These are phyloP conservation scores for Himalopsyche japonica DNA, from an alignment of 2,888 invertebrate genomes.

Conservation along the genomic window DNA sequence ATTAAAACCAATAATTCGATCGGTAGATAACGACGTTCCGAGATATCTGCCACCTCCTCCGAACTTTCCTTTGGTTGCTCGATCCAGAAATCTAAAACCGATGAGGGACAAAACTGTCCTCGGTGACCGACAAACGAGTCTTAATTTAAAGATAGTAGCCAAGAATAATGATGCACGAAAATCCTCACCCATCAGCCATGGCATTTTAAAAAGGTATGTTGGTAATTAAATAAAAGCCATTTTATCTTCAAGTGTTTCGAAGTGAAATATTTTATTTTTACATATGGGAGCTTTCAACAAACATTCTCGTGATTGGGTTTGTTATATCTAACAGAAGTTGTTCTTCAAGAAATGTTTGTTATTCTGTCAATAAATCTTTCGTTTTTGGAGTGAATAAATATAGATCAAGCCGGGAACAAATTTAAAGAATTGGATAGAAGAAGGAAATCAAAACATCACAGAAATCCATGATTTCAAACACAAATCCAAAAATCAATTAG, in stretches of 20 bases:
- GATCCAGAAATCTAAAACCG: constrained; percentile 43
- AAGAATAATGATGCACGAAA: constrained; percentile 49
- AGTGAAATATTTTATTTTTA: no score
- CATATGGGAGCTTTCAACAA: no score
- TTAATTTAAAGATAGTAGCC: constrained; percentile 54
- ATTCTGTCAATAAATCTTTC: no score
- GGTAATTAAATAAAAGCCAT: not conserved
- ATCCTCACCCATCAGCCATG: constrained; percentile 14
- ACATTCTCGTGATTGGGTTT: no score
- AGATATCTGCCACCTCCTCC: constrained; percentile 33
- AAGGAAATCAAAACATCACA: no score
- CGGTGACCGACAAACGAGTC: constrained; percentile 44
- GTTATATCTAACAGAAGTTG: no score
- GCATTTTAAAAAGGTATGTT: constrained; percentile 30
- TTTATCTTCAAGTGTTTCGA: not conserved
- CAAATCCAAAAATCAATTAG: no score
- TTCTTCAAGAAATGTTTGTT: no score
- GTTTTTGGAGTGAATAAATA: no score
- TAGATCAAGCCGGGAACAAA: no score
- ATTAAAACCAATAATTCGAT: constrained; percentile 53
- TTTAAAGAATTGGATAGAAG: no score
- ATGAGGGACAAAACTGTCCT: constrained; percentile 41
- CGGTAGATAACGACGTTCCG: constrained; percentile 52
- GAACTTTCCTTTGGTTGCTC: constrained; percentile 50
- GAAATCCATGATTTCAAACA: no score